Base-by-base conservation (phyloP, 2,113 vertebrate genomes). In the Hipposideros armiger region DNA sequence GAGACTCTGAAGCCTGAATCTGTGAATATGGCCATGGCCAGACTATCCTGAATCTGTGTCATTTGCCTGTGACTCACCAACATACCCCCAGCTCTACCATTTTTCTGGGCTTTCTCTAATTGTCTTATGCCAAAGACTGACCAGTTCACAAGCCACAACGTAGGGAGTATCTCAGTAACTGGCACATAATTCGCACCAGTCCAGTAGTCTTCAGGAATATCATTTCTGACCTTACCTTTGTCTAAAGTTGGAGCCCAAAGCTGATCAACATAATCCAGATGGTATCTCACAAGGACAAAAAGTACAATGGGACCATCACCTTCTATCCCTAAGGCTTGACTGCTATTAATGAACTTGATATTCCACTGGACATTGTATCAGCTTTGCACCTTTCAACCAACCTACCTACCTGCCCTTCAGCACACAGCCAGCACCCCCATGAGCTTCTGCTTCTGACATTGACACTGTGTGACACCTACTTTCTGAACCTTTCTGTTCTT, bases 301-400 rank as follows among this genome's bases (percentile, higher is more conserved):
- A 47, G 2, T 45, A 6, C 26, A n/a, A 45, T 26, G 19, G 40
- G 30, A 62, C 52, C n/a, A n/a, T 26, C n/a, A 22, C 5, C 16
- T 24, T 7, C 11, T 20, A 45, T 82, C 7, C 14, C 76, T 45
- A 16, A n/a, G 0, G 1, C 14, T 7, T 1, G 4, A 9, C n/a
- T 20, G 42, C 45, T 78, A 1, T 5, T 45, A 62, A 80, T 11
- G 10, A n/a, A 15, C 47, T 52, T 64, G 56, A 80, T 45, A 86
- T 45, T 64, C 19, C 36, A 9, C 36, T 40, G 45, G 45, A 3
- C 40, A 11, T 69, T 72, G 40, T 32, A 11, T 45, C n/a, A 54
- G 28, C 15, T 73, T n/a, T 73, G 11, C 11, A 60, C 19, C 19
- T 69, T 88, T 36, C 14, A 4, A 5, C 2, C 4, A 66, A 17